phyloP scores from a whole-genome alignment of 2,888 invertebrate genomes.

The Lochmaea capreae region DNA sequence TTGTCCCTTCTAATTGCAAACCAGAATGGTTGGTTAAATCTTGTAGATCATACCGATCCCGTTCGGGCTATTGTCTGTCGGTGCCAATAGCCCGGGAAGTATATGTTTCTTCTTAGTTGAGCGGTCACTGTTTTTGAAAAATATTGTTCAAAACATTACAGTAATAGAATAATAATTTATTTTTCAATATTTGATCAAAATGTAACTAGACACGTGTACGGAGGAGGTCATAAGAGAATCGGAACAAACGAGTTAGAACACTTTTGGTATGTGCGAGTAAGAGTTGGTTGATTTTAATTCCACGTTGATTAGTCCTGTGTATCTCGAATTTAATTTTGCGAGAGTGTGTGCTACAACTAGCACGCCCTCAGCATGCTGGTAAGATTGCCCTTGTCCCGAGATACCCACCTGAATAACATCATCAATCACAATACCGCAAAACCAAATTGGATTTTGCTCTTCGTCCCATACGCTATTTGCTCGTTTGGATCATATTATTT shows the following conservation, averaged over 20 bases:
- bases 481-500: conserved; percentile 32
- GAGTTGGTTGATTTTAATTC: conserved; percentile 46
- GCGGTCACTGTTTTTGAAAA: no score
- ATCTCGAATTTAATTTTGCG: conserved; percentile 34
- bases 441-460: conserved; percentile 58
- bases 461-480: conserved; percentile 41
- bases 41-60: no score
- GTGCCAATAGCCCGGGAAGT: no score
- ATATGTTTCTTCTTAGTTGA: no score
- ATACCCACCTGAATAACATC: conserved; percentile 59
- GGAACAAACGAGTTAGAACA: conserved; percentile 28
- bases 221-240: conserved; percentile 37
- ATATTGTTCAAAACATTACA: no score
- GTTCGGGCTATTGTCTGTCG: no score
- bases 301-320: conserved; percentile 47
- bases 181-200: no score
- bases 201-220: conserved; percentile 34
- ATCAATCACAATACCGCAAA: conserved; percentile 61
- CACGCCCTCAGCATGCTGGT: conserved; percentile 48
- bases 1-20: no score
- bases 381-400: conserved; percentile 54
- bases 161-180: no score
- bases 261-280: conserved; percentile 34
- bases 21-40: no score
- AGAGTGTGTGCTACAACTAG: conserved; percentile 47